Percentiles rank a stretch among this genome's conserved stretches.
phyloP scores from a whole-genome alignment of 2,888 invertebrate species.

The Hydropsyche betteni region DNA sequence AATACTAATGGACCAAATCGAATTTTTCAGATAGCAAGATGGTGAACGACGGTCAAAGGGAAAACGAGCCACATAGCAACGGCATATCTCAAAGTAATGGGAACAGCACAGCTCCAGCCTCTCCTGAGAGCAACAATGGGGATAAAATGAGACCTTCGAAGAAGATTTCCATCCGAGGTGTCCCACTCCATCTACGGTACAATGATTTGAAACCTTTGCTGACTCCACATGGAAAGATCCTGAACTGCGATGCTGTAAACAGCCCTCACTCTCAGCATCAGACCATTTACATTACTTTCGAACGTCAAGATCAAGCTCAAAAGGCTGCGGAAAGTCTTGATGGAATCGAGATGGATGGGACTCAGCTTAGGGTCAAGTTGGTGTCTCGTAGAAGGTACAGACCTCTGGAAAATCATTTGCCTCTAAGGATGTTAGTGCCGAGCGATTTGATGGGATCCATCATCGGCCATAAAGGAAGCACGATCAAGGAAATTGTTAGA shows the following conservation, averaged over 20 bases:
- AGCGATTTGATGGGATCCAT: constrained; percentile 26
- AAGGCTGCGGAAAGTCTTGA: constrained; percentile 16
- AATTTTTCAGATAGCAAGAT: too few species aligned
- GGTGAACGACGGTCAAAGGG: too few species aligned
- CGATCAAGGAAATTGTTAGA: constrained; percentile 8
- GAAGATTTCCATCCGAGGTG: constrained; percentile 4
- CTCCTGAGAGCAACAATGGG: not conserved
- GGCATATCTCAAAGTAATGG: not conserved
- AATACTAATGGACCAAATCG: too few species aligned
- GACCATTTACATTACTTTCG: constrained; percentile 17
- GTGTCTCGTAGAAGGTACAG: constrained; percentile 12
- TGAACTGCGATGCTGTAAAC: constrained; percentile 10
- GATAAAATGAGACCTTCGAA: constrained; percentile 16
- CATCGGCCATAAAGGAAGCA: constrained; percentile 14
- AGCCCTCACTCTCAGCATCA: not conserved
- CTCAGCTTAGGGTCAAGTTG: not conserved
- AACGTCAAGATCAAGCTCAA: constrained; percentile 14
- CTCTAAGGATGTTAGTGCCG: not conserved
- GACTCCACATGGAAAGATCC: constrained; percentile 1
- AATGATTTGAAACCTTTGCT: constrained; percentile 18
- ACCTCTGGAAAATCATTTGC: constrained; percentile 13
- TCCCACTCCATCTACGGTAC: constrained; percentile 18
- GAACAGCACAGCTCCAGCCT: too few species aligned
- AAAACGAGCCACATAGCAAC: too few species aligned
- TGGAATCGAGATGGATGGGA: constrained; percentile 17